Percentiles rank a stretch among this genome's conserved stretches.
phyloP scores from a whole-genome alignment of 2,888 invertebrate genomes.

The Phaonia tiefii region DNA sequence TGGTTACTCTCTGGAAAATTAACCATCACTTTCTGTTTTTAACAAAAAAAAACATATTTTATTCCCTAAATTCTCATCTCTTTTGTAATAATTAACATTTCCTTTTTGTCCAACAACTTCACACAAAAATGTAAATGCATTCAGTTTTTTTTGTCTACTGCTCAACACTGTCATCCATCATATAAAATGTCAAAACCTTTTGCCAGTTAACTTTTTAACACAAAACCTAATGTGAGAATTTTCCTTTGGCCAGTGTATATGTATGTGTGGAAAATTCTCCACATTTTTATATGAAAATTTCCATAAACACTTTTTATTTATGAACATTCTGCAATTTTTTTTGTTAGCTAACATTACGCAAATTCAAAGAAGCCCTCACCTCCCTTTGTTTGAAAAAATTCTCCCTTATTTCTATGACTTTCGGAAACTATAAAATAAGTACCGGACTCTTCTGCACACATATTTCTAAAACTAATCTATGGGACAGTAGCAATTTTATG shows the following conservation, averaged over 20 bases:
- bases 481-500: slow-evolving; percentile 14
- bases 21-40: too few species aligned
- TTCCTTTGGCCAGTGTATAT: slow-evolving; percentile 2
- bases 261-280: slow-evolving; percentile 4
- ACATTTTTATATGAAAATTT: slow-evolving; percentile 32
- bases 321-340: slow-evolving; percentile 8
- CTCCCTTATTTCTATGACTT: slow-evolving; percentile 43
- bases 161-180: slow-evolving; percentile 76
- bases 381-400: slow-evolving; percentile 11
- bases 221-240: slow-evolving; percentile 19
- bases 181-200: slow-evolving; percentile 79
- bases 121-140: slow-evolving; percentile 5
- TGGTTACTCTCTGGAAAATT: too few species aligned
- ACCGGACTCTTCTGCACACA: neutral
- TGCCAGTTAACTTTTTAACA: slow-evolving; percentile 65
- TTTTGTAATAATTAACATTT: slow-evolving; percentile 27
- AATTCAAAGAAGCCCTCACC: slow-evolving; percentile 1
- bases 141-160: neutral
- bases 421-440: slow-evolving; percentile 62
- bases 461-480: slow-evolving; percentile 37
- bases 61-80: too few species aligned
- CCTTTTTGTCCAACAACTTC: neutral
- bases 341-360: slow-evolving; percentile 5
- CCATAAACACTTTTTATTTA: slow-evolving; percentile 17
- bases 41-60: too few species aligned